Conservation (phyloP, 92 coral and sea anemone species). For the Nematostella vectensis region DNA sequence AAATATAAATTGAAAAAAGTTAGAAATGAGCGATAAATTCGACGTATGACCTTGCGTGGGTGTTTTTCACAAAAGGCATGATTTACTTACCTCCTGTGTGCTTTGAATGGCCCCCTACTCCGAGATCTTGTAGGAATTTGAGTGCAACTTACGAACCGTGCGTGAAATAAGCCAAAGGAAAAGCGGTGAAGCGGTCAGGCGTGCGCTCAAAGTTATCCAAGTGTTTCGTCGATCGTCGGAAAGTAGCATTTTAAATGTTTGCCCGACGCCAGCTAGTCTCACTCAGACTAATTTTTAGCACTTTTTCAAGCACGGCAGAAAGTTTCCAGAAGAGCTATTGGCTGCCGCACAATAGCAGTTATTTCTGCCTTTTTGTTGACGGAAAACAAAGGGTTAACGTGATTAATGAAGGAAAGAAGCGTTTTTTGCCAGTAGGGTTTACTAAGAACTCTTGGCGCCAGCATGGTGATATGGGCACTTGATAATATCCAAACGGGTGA, state of each 20-base stretch:
- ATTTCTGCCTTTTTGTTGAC: constrained; percentile 24
- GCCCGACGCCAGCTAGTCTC: constrained; percentile 25
- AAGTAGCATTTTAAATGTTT: constrained; percentile 11
- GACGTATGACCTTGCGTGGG: too few species aligned
- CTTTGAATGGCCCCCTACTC: background rate
- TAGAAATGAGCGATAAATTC: too few species aligned
- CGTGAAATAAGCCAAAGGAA: background rate
- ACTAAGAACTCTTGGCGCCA: background rate
- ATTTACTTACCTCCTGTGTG: too few species aligned
- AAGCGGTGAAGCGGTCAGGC: background rate
- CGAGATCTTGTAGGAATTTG: background rate
- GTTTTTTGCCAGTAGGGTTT: background rate
- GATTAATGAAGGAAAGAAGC: constrained; percentile 29
- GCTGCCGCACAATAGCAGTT: constrained; percentile 12
- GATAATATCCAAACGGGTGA: too few species aligned
- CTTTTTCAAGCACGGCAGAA: constrained; percentile 8
- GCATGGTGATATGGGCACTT: background rate
- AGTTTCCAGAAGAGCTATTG: constrained; percentile 5
- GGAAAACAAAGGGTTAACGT: constrained; percentile 15
- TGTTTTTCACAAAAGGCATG: too few species aligned
- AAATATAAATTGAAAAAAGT: too few species aligned
- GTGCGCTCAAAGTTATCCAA: background rate
- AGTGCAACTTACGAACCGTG: background rate
- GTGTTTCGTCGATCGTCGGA: background rate
- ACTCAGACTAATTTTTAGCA: constrained; percentile 6